A percentile compares a stretch with the other conserved stretches of the same genome.
phyloP scores from a whole-genome alignment of 2,113 vertebrate genomes.

The Rutilus rutilus region DNA sequence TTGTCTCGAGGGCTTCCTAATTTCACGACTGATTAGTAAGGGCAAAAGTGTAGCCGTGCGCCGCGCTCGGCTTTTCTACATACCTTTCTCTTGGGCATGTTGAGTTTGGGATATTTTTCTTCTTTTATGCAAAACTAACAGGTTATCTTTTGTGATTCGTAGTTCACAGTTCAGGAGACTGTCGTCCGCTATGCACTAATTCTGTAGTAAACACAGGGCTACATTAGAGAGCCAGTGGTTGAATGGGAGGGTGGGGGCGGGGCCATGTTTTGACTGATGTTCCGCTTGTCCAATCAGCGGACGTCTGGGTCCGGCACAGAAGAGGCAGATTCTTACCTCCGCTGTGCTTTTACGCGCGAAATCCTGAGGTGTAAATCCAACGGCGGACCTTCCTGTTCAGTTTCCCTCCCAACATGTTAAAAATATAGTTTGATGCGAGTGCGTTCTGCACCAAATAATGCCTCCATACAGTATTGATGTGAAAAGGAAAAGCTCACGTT shows the following conservation, averaged over 20 bases:
- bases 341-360: conserved; percentile 66
- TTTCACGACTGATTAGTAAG: conserved; percentile 61
- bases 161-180: conserved; percentile 61
- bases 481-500: background rate
- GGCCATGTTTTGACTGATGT: conserved; percentile 57
- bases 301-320: conserved; percentile 9
- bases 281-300: conserved; percentile 50
- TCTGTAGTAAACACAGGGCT: conserved; percentile 69
- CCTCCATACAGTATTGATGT: background rate
- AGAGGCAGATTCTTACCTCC: conserved; percentile 52
- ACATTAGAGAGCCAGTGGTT: conserved; percentile 67
- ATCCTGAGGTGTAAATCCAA: conserved; percentile 50
- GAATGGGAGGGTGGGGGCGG: conserved; percentile 62
- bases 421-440: background rate
- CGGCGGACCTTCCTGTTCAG: background rate
- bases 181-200: conserved; percentile 63
- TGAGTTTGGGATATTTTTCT: conserved; percentile 54
- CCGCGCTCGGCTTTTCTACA: conserved; percentile 59
- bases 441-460: background rate
- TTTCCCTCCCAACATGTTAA: background rate
- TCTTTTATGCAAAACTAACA: conserved; percentile 60
- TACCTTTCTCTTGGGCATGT: conserved; percentile 74
- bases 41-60: conserved; percentile 60
- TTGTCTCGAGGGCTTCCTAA: conserved; percentile 62
- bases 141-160: conserved; percentile 49